A percentile compares a stretch with the other conserved stretches of the same genome.
These are phyloP conservation scores for Ataeniobius toweri DNA, from an alignment of 2,797 vertebrate genomes.

Conservation along the genomic window DNA sequence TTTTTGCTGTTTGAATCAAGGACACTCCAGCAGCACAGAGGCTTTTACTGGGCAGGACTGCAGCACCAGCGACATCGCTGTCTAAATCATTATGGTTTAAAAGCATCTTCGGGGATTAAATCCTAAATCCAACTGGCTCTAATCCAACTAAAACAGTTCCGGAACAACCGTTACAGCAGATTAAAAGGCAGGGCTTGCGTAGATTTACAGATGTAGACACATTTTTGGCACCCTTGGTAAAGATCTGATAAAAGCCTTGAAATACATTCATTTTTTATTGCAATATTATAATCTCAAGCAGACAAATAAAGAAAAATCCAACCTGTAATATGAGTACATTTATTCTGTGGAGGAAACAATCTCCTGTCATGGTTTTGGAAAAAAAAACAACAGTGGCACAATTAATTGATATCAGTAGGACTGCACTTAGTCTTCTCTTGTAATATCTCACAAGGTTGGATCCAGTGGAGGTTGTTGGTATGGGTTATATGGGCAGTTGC, in stretches of 20 bases:
- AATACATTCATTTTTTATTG: no score
- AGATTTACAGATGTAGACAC: not conserved
- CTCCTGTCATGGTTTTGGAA: not conserved
- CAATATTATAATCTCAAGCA: no score
- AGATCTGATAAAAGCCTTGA: no score
- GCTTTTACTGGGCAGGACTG: not conserved
- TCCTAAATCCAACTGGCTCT: constrained; percentile 16
- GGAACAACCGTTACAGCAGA: constrained; percentile 30
- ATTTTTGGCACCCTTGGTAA: no score
- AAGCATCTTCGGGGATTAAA: not conserved
- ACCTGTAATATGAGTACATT: not conserved
- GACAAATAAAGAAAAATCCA: no score
- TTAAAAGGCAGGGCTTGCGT: constrained; percentile 34
- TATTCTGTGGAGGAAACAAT: not conserved
- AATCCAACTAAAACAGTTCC: constrained; percentile 17
- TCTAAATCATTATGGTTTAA: constrained; percentile 1
- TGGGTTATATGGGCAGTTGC: not conserved
- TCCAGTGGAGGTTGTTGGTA: not conserved
- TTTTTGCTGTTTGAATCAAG: constrained; percentile 5
- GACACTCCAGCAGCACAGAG: not conserved
- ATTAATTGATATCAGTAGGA: not conserved
- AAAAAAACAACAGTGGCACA: not conserved
- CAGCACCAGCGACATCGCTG: not conserved
- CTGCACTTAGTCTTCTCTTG: not conserved
- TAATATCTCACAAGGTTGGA: not conserved